These are phyloP conservation scores for Cotesia typhae DNA, from an alignment of 1,140 invertebrate species.

Conservation along the genomic window DNA sequence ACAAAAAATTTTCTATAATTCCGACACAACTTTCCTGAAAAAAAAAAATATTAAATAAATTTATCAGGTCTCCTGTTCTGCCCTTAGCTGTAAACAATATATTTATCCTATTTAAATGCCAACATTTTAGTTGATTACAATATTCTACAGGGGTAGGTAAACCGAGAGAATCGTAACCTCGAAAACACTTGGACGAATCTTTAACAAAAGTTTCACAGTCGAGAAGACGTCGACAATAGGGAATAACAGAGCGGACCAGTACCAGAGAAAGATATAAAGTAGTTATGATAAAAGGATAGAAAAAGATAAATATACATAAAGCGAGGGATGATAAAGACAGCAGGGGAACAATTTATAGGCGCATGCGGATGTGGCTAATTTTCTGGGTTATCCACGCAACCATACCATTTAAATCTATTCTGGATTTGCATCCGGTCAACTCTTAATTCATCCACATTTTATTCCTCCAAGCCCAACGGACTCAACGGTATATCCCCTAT, in stretches of 20 bases:
- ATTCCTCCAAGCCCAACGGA: background rate
- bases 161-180: conserved; percentile 31
- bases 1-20: no score
- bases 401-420: conserved; percentile 52
- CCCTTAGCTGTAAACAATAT: no score
- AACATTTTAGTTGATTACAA: background rate
- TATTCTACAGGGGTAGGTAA: background rate
- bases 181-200: conserved; percentile 52
- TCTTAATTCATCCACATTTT: conserved; percentile 12
- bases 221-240: conserved; percentile 56
- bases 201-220: conserved; percentile 60
- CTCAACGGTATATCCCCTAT: no score
- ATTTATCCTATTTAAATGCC: no score
- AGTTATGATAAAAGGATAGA: conserved; percentile 10
- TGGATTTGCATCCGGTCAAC: conserved; percentile 42
- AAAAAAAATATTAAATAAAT: no score
- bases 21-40: no score
- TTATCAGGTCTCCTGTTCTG: no score
- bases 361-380: conserved; percentile 62
- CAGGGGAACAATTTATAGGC: conserved; percentile 53
- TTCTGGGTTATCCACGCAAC: conserved; percentile 58
- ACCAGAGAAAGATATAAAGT: conserved; percentile 1
- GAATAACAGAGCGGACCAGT: conserved; percentile 26
- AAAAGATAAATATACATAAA: conserved; percentile 9
- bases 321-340: conserved; percentile 32